phyloP scores from a whole-genome alignment of 1,140 invertebrate genomes.

The Lepidotrigona ventralis region DNA sequence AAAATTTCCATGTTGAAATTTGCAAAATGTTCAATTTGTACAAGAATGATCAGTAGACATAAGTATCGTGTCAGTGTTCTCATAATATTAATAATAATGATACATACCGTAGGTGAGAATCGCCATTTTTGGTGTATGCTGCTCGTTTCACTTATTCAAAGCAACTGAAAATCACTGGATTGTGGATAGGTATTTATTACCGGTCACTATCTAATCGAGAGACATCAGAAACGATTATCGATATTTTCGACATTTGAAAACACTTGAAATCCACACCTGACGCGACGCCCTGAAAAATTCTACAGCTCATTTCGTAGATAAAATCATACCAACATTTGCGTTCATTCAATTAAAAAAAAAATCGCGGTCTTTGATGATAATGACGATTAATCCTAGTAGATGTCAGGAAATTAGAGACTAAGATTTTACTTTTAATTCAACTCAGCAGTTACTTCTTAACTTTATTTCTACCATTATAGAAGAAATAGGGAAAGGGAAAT shows the following conservation, averaged over 20 bases:
- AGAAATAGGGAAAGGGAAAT: neutral
- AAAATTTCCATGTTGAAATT: neutral
- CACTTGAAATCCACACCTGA: conserved; percentile 49
- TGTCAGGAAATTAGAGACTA: neutral
- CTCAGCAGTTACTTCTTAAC: too few species aligned
- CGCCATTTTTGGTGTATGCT: conserved; percentile 29
- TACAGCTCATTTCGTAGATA: neutral
- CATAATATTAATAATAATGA: neutral
- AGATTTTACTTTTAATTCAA: neutral
- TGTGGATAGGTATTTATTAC: conserved; percentile 51
- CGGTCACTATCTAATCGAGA: conserved; percentile 61
- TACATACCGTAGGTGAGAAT: conserved; percentile 39
- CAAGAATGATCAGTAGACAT: too few species aligned
- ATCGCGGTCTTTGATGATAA: neutral
- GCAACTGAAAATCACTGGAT: neutral
- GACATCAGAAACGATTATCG: conserved; percentile 11
- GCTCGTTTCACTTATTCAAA: neutral
- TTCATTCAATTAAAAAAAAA: neutral
- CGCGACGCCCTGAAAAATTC: neutral
- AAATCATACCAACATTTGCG: neutral
- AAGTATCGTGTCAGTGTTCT: neutral
- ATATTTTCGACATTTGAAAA: conserved; percentile 9
- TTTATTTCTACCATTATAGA: neutral
- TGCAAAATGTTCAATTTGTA: neutral
- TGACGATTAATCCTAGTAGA: neutral